Evolutionary conservation across 2,888 invertebrate genomes (phyloP), one percentile per base, ranked within the genome.

Genomic region (Cheilosia soror): DNA sequence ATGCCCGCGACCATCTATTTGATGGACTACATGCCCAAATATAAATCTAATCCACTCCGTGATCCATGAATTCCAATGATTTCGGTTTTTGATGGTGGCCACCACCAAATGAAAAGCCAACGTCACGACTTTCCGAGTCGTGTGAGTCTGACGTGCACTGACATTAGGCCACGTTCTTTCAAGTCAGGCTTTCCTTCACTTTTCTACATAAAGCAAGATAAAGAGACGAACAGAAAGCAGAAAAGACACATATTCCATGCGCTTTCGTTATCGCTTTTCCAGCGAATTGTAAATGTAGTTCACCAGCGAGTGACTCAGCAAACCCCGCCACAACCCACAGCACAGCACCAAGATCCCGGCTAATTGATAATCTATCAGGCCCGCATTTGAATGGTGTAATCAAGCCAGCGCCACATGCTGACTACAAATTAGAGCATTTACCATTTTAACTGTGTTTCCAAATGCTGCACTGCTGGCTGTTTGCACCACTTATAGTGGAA

Each of bases 1-100:
- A n/a, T 76, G 76, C 55, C 80, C 71, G 76, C 72, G 76, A 77
- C 72, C 85, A 81, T 76, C 76, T 44, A 81, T 81, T 85, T 85
- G 85, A 85, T 68, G 81, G 85, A 81, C 85, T 85, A 85, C 80
- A 81, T 81, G 85, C 66, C 81, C 85, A 85, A 85, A 85, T 85
- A 85, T 53, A 85, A 81, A 80, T 81, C 81, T 77, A 81, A 85
- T 81, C 72, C 80, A 71, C 72, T 85, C 81, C 81, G 85, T 85
- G 77, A 81, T 85, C 81, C 77, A 77, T 85, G 85, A 85, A 85
- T 85, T 85, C 85, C 81, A 71, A 66, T 53, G 81, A 65, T 40
- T 31, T 53, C 47, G 37, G 33, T 62, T 68, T 68, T 69, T 63
- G 49, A 25, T 29, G 42, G 44, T 44, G 31, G 71, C 37, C 66